Base-by-base conservation (phyloP, 1,140 invertebrate genomes). In the Pseudomyrmex flavicornis region DNA sequence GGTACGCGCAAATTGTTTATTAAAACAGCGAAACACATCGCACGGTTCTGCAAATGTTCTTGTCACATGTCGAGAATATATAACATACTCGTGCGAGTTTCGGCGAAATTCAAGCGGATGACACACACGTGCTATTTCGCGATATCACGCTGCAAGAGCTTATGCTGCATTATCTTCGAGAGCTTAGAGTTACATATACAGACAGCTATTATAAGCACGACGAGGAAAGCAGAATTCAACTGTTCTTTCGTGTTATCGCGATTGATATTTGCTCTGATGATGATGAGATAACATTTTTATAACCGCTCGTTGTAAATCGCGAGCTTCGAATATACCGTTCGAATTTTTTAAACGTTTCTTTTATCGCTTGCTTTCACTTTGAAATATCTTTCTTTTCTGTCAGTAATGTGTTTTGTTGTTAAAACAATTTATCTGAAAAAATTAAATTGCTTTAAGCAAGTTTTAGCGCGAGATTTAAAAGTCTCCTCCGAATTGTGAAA, bases 11-110 rank as follows among this genome's bases (percentile, higher is more conserved):
- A 35, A 59, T 50, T 70, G 58, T n/a, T 17, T 12, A 52, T 70
- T 69, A 12, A 66, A 70, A 15, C 62, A 17, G 15, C 26, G 7
- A 20, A 56, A 20, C 35, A 35, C 35, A 35, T 10, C 26, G 35
- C 17, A 17, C 13, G 17, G 50, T 56, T 46, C 13, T 77, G 50
- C 50, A 77, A 50, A 77, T 77, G 75, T 77, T 77, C 48, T 15
- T 44, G 8, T 61, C 13, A 22, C 22, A 20, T n/a, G 13, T 76
- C 9, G 15, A 76, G 15, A 46, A 4, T 17, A 26, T 26, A 35
- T 59, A 22, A 2, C 10, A 13, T 7, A 22, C 26, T 69, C 20
- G 13, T 52, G 20, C 20, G 20, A 15, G 13, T 70, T 58, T 72
- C 52, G 44, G 56, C 66, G 76, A 61, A 72, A 80, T 59, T 56